phyloP scores from a whole-genome alignment of 2,888 invertebrate species.

The Chouioia cunea region DNA sequence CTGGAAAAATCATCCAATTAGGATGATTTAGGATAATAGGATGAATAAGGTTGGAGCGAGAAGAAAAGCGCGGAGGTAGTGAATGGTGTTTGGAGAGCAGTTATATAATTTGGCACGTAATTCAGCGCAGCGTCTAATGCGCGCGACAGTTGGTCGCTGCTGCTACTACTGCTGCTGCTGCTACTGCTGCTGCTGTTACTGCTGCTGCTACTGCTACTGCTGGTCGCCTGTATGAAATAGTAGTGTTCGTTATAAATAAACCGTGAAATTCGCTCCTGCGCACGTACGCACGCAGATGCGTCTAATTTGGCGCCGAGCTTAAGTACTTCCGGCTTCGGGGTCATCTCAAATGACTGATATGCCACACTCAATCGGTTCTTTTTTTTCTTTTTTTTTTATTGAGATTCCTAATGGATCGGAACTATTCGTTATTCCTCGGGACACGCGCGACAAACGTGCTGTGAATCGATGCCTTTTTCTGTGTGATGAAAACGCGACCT shows the following conservation, averaged over 20 bases:
- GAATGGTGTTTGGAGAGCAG: not conserved
- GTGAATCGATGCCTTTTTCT: too few relatives aligned
- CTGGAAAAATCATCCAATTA: too few relatives aligned
- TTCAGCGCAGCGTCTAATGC: too few relatives aligned
- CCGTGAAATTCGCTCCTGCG: not conserved
- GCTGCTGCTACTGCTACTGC: not conserved
- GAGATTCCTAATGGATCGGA: not conserved
- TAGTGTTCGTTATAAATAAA: conserved; percentile 24
- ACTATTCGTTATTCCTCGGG: conserved; percentile 15
- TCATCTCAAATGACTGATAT: conserved; percentile 23
- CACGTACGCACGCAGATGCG: not conserved
- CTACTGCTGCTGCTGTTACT: too few relatives aligned
- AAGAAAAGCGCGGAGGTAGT: too few relatives aligned
- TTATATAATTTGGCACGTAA: not conserved
- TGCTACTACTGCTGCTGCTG: too few relatives aligned
- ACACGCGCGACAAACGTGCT: conserved; percentile 6
- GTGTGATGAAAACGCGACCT: too few relatives aligned
- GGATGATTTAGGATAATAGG: too few relatives aligned
- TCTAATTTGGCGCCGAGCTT: conserved; percentile 30
- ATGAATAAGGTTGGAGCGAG: too few relatives aligned
- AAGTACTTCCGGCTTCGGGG: conserved; percentile 23
- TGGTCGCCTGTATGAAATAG: conserved; percentile 1
- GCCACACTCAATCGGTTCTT: not conserved
- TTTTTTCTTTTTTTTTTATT: not conserved
- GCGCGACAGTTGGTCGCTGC: too few relatives aligned